Evolutionary conservation across 1,140 invertebrate species (phyloP).

Genomic region (Zaprionus nigranus): DNA sequence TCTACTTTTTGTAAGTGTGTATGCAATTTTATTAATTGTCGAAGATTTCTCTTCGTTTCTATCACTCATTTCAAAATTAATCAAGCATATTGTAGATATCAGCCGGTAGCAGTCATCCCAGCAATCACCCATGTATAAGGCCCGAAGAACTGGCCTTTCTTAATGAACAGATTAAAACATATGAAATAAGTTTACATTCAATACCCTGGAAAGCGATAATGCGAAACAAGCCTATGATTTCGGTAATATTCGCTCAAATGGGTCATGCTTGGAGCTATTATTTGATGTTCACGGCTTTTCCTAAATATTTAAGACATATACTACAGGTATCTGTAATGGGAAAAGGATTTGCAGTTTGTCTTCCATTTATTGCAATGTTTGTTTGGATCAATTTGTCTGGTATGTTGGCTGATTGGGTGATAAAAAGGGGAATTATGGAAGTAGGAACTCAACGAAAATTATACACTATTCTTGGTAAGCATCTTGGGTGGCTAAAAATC

Average conservation of each 20-base stretch:
- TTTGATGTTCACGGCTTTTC: conserved; percentile 94
- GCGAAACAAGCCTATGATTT: conserved; percentile 87
- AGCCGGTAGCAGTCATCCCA: conserved; percentile 86
- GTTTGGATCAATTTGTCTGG: conserved; percentile 43
- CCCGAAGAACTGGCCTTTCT: conserved; percentile 89
- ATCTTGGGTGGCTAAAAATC: background rate
- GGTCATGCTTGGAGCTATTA: conserved; percentile 94
- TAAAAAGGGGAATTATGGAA: conserved; percentile 17
- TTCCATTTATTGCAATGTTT: conserved; percentile 68
- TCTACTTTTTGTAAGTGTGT: conserved; percentile 86
- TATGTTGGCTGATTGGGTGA: conserved; percentile 47
- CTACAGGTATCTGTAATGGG: conserved; percentile 35
- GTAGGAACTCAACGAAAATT: conserved; percentile 41
- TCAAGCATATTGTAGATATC: conserved; percentile 49
- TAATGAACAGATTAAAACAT: conserved; percentile 56
- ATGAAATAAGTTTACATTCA: conserved; percentile 14
- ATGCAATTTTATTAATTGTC: too few relatives aligned
- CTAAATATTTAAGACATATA: conserved; percentile 82
- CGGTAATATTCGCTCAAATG: conserved; percentile 87
- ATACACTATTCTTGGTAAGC: conserved; percentile 45
- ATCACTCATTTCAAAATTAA: background rate
- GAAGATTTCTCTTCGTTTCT: background rate
- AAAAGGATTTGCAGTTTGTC: conserved; percentile 49
- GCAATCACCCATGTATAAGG: conserved; percentile 89
- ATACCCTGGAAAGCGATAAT: conserved; percentile 87